Base-by-base conservation (phyloP, 2,888 invertebrate species). In the Limulus polyphemus region DNA sequence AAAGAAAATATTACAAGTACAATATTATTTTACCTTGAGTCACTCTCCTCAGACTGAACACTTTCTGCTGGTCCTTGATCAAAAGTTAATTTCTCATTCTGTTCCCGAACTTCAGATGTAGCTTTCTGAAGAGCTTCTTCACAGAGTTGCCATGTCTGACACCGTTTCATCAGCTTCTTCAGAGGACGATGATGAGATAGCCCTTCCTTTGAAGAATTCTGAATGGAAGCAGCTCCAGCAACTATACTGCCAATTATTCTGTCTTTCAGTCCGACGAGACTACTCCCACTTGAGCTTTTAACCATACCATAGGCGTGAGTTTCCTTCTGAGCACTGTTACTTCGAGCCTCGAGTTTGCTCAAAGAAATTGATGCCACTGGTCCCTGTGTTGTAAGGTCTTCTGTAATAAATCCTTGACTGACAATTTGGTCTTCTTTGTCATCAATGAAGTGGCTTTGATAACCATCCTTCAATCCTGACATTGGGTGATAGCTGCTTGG, bases 311-410 rank as follows among this genome's bases (percentile, higher is more conserved):
- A 32, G 32, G 32, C 3, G 7, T 32, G 3, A 32, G 32, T 32
- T 32, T 32, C 32, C 7, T 32, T 32, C 32, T 32, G 32, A 7
- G 32, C 52, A 49, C 60, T 57, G 58, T 54, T 57, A 64, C 49
- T 58, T 17, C 62, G 60, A 56, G 61, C 56, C 62, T 63, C 59
- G 63, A 65, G 32, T 56, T 59, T 57, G 62, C 67, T 62, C 11
- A 72, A 62, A 47, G 70, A 72, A 32, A 72, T 65, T 5, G 68
- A 70, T 10, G 72, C 65, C 55, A 72, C 69, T 17, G 72, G 70
- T 49, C 71, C 65, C 52, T 63, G 65, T 57, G 73, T 69, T 7
- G 73, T 72, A 67, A 73, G 70, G 64, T 73, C 74, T 62, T 73
- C 70, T n/a, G 68, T 69, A 49, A 69, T 69, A 10, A 67, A 60